phyloP scores from a whole-genome alignment of 2,888 invertebrate species.

The Plagiodera versicolora region DNA sequence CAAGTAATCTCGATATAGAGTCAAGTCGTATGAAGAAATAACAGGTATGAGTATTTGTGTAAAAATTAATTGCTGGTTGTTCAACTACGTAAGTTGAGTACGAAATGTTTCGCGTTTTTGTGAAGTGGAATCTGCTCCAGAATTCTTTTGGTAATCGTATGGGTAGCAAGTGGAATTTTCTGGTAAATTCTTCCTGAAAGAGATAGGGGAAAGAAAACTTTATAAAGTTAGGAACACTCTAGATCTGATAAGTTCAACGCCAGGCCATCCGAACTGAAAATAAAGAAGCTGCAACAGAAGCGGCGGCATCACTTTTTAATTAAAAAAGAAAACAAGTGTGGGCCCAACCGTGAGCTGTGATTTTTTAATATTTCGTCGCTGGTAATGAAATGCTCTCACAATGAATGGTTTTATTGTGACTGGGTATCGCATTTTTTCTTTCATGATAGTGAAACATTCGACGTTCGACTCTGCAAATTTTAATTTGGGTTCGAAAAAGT shows the following conservation, averaged over 20 bases:
- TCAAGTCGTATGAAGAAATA: no score
- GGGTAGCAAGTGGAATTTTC: background rate
- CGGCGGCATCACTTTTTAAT: slow-evolving; percentile 1
- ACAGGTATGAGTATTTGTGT: no score
- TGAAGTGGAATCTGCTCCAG: background rate
- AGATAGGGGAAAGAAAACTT: background rate
- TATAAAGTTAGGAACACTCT: background rate
- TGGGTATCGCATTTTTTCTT: slow-evolving; percentile 7
- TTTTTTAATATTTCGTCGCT: background rate
- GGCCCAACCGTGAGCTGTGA: background rate
- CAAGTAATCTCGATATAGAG: no score
- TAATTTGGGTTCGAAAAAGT: no score
- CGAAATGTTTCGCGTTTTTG: background rate
- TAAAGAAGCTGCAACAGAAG: slow-evolving; percentile 1
- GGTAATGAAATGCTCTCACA: background rate
- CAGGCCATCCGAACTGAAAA: background rate
- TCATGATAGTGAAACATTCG: no score
- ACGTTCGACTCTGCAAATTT: no score
- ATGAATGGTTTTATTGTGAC: background rate
- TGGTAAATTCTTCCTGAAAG: background rate
- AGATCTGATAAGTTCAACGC: background rate
- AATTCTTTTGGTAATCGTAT: background rate
- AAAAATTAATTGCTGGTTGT: no score
- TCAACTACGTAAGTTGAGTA: background rate
- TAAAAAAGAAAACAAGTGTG: background rate